phyloP scores from a whole-genome alignment of 2,888 invertebrate genomes.

The Argyresthia goedartella region DNA sequence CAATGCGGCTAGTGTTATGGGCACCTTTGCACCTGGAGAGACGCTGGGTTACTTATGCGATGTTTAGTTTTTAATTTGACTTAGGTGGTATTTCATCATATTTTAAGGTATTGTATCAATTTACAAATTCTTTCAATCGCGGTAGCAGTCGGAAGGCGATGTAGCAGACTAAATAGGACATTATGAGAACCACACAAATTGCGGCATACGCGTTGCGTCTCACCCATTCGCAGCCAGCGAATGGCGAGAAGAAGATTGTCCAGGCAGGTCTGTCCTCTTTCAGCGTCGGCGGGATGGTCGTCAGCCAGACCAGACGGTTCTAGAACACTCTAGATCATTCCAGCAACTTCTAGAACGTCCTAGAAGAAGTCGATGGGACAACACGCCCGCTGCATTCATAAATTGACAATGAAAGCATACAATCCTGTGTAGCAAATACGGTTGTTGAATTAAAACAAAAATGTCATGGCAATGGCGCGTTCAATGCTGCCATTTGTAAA shows the following conservation, averaged over 20 bases:
- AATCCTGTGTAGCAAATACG: not conserved
- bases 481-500: no score
- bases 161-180: conserved; percentile 36
- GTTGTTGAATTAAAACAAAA: not conserved
- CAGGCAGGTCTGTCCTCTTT: conserved; percentile 71
- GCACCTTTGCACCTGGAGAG: no score
- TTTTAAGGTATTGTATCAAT: no score
- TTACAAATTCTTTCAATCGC: no score
- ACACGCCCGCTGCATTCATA: conserved; percentile 1
- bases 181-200: conserved; percentile 72
- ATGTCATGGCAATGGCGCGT: no score
- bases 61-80: no score
- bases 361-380: not conserved
- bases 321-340: conserved; percentile 16
- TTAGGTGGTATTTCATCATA: no score
- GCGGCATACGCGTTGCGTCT: conserved; percentile 72
- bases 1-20: no score
- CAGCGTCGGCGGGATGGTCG: conserved; percentile 73
- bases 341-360: not conserved
- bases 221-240: conserved; percentile 72
- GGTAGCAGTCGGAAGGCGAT: no score
- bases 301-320: conserved; percentile 54
- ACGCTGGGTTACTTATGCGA: no score
- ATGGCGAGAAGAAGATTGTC: conserved; percentile 69
- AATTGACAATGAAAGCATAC: no score